Base-by-base conservation (phyloP, 2,113 vertebrate species). In the Nycticryphes semicollaris region DNA sequence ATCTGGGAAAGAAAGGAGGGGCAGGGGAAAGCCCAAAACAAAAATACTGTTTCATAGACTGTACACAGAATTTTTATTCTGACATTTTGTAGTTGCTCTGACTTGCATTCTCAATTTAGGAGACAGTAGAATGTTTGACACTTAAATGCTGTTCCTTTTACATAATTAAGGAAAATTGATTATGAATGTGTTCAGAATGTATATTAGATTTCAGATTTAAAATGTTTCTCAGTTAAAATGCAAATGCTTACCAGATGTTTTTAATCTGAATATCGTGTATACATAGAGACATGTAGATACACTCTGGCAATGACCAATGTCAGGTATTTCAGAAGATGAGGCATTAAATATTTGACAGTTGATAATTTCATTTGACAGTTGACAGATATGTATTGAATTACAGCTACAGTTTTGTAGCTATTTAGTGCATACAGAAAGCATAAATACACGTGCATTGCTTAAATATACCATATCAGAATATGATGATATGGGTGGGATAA, bases 1-100 rank as follows among this genome's bases (percentile, higher is more conserved):
- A 98, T 88, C 99, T 99, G 89, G 35, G 70, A 80, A 68, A 81
- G 59, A 93, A 95, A 77, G 15, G 23, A 5, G 14, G n/a, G 37
- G 22, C 39, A 31, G 10, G 25, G 39, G 31, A 19, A 57, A 48
- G 12, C 3, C 21, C 33, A 25, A 18, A 47, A 9, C 53, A 6
- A 74, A 80, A 73, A 11, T 9, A 7, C 1, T 10, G 1, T n/a
- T 81, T 72, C 37, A 33, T 7, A 33, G 43, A 12, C n/a, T 45
- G 66, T 57, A 75, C 13, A 8, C 8, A 30, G 37, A 73, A 62
- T 50, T 76, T 70, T 67, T 80, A 14, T 47, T 66, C 51, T 59
- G 59, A 48, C 14, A 23, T 76, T 39, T 37, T 39, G 22, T 37
- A 35, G 10, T 69, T 68, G 16, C 33, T 92, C 35, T 79, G 76